phyloP scores from a whole-genome alignment of 2,797 vertebrate genomes.

The Lepilemur ruficaudatus region DNA sequence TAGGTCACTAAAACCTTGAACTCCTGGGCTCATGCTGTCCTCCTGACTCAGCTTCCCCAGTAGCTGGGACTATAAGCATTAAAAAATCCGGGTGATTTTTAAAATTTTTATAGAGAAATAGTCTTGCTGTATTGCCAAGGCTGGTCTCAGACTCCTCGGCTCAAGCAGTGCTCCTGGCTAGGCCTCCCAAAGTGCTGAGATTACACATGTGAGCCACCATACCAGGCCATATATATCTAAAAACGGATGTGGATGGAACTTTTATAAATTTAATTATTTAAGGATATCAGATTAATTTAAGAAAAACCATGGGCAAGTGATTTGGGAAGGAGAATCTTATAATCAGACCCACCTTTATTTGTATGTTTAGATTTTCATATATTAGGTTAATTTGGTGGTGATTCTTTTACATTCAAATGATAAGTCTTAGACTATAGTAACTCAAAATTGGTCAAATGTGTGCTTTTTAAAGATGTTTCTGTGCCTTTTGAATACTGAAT shows the following conservation, averaged over 20 bases:
- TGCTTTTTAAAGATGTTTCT: not conserved
- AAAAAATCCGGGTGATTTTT: no score
- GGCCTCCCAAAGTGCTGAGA: not conserved
- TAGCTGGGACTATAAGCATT: no score
- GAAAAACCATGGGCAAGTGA: not conserved
- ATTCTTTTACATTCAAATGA: slow-evolving; percentile 10
- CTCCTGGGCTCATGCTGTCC: no score
- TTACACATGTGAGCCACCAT: not conserved
- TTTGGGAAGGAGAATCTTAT: slow-evolving; percentile 16
- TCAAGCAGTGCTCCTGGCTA: no score
- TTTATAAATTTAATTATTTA: slow-evolving; percentile 43
- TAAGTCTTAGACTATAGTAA: slow-evolving; percentile 6
- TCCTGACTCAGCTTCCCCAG: no score
- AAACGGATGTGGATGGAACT: not conserved
- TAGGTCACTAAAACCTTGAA: not conserved
- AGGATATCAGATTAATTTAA: slow-evolving; percentile 34
- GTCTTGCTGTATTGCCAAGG: no score
- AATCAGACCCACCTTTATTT: slow-evolving; percentile 22
- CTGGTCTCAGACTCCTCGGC: no score
- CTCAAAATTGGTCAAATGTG: slow-evolving; percentile 10
- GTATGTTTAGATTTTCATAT: slow-evolving; percentile 45
- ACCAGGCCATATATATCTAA: not conserved
- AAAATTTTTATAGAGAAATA: no score
- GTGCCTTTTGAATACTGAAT: slow-evolving; percentile 19
- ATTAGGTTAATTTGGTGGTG: not conserved